phyloP scores from a whole-genome alignment of 1,140 invertebrate genomes.

The Adoxophyes honmai region DNA sequence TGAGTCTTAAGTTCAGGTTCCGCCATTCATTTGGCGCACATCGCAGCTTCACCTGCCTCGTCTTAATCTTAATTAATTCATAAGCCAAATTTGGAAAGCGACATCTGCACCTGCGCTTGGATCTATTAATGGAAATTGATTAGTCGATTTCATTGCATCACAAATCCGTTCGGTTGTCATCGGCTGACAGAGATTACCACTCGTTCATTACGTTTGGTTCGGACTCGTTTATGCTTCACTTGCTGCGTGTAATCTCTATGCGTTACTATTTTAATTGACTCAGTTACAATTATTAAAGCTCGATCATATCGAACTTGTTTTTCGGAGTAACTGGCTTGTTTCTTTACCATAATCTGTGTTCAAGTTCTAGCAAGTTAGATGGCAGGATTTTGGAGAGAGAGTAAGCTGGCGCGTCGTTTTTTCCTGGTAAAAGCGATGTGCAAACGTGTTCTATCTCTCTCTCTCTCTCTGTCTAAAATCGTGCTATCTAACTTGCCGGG shows the following conservation, averaged over 20 bases:
- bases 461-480: too few relatives aligned
- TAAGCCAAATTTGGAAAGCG: not conserved
- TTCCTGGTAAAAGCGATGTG: too few relatives aligned
- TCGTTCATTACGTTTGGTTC: conserved; percentile 23
- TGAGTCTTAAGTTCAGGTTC: too few relatives aligned
- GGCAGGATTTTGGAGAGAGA: too few relatives aligned
- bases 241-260: conserved; percentile 26
- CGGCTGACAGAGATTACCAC: conserved; percentile 19
- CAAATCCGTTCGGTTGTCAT: conserved; percentile 22
- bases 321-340: conserved; percentile 8
- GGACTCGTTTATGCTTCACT: conserved; percentile 30
- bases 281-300: conserved; percentile 27
- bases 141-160: conserved; percentile 20
- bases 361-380: too few relatives aligned
- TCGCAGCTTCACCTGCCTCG: too few relatives aligned
- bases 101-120: not conserved
- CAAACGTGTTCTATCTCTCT: too few relatives aligned
- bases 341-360: too few relatives aligned
- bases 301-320: conserved; percentile 30
- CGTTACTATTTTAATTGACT: conserved; percentile 16
- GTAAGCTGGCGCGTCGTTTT: too few relatives aligned
- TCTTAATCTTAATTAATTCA: not conserved
- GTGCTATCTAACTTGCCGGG: too few relatives aligned
- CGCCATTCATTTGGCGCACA: too few relatives aligned
- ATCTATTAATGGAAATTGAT: conserved; percentile 15